Base-by-base conservation (phyloP, 2,113 vertebrate genomes). In the Microtus pennsylvanicus region DNA sequence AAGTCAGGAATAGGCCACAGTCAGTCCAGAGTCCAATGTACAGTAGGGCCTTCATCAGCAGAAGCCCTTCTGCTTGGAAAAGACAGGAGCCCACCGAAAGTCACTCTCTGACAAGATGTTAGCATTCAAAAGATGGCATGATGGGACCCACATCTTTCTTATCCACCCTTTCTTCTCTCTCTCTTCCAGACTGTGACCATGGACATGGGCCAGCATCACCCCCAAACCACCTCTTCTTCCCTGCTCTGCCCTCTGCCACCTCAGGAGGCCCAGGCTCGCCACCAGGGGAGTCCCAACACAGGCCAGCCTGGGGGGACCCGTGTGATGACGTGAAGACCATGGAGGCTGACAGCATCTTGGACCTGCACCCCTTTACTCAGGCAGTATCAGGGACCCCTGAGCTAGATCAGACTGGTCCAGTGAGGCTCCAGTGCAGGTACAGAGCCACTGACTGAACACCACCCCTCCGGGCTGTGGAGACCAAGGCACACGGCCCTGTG, bases 121-220 rank as follows among this genome's bases (percentile, higher is more conserved):
- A 14, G n/a, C n/a, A 21, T n/a, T 42, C 38, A 33, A 50, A 67
- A 35, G 74, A 33, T 70, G 17, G 26, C 35, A 33, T 21, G 6
- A 2, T 47, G 28, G 65, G 11, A 14, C 3, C 83, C 33, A 0
- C 0, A 42, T 80, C 65, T 26, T 65, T 95, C 61, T 69, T 35
- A n/a, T 67, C 30, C 1, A 52, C 50, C 82, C 85, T 98, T 96
- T 97, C 94, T 97, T 87, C 91, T 96, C 90, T 98, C 89, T 98
- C 52, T 2, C 24, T 94, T 97, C 30, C 95, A 99, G 99, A 99
- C 99, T 99, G 99, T 99, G 99, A 99, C 96, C 55, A 91, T 97
- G 96, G 97, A 98, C 96, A 81, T 88, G 97, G 98, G 98, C 99
- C 10, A 96, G 98, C 98, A 93, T 88, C 89, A 97, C 94, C 96